Evolutionary conservation across 1,140 invertebrate species (phyloP).

Genomic region (Pinna nobilis): DNA sequence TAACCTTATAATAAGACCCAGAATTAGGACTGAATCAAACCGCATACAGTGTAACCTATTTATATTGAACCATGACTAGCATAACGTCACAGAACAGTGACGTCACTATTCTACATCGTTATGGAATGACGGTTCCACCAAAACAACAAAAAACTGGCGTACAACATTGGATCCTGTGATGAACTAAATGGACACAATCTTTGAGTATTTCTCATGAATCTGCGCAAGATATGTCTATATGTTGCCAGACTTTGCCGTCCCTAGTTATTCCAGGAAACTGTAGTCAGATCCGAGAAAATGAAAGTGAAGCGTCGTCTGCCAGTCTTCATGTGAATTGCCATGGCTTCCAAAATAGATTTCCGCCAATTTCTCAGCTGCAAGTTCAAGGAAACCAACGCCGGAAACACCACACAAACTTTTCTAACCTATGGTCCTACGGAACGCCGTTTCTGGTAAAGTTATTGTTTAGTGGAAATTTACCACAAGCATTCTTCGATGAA

Average conservation of each 20-base stretch:
- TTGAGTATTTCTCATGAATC: too few species aligned
- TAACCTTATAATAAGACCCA: too few species aligned
- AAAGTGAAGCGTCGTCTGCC: neutral
- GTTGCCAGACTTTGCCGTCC: slow-evolving; percentile 1
- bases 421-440: slow-evolving; percentile 39
- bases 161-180: too few species aligned
- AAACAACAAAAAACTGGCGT: too few species aligned
- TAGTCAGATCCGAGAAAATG: neutral
- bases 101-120: too few species aligned
- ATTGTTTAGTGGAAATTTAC: slow-evolving; percentile 32
- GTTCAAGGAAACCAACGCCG: slow-evolving; percentile 1
- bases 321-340: neutral
- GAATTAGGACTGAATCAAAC: too few species aligned
- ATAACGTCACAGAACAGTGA: too few species aligned
- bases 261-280: neutral
- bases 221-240: too few species aligned
- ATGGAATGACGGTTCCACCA: too few species aligned
- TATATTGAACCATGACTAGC: too few species aligned
- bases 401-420: neutral
- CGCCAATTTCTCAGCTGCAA: neutral
- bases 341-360: slow-evolving; percentile 4
- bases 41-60: too few species aligned
- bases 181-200: too few species aligned
- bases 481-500: slow-evolving; percentile 35
- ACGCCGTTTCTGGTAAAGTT: slow-evolving; percentile 31